Conservation (phyloP, 2,888 invertebrate species). For the Yponomeuta sedellus region DNA sequence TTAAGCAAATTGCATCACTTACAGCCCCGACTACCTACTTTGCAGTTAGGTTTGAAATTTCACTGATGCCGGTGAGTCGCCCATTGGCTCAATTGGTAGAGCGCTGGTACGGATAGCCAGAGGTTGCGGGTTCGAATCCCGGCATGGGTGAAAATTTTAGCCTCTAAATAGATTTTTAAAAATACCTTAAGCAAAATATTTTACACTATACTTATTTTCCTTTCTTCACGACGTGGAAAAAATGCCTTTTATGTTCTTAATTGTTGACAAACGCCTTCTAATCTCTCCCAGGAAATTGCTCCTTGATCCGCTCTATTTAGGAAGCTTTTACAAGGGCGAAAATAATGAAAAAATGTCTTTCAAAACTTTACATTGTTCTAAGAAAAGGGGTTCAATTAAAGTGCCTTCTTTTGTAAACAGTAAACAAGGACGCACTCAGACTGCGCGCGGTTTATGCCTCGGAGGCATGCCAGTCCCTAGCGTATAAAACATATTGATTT, state of each 20-base stretch:
- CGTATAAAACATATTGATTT: too few relatives aligned
- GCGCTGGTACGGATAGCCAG: too few relatives aligned
- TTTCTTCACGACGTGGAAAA: neutral
- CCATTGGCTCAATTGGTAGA: too few relatives aligned
- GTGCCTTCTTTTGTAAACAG: constrained; percentile 45
- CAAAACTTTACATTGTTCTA: constrained; percentile 32
- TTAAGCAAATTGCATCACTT: too few relatives aligned
- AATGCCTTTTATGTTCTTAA: constrained; percentile 6
- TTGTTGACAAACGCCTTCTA: constrained; percentile 26
- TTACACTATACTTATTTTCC: neutral
- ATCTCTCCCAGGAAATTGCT: constrained; percentile 60
- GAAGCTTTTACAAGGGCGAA: constrained; percentile 28
- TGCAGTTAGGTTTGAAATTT: too few relatives aligned
- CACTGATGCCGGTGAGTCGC: too few relatives aligned
- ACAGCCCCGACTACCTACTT: too few relatives aligned
- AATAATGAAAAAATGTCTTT: constrained; percentile 36
- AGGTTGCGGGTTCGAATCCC: too few relatives aligned
- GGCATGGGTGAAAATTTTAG: too few relatives aligned
- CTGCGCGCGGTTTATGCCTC: neutral
- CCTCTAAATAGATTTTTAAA: too few relatives aligned
- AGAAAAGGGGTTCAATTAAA: constrained; percentile 43
- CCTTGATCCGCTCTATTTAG: constrained; percentile 46
- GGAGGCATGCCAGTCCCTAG: neutral
- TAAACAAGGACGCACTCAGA: constrained; percentile 25
- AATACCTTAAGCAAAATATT: too few relatives aligned